phyloP scores from a whole-genome alignment of 2,888 invertebrate species.

The Microplitis deprimator region DNA sequence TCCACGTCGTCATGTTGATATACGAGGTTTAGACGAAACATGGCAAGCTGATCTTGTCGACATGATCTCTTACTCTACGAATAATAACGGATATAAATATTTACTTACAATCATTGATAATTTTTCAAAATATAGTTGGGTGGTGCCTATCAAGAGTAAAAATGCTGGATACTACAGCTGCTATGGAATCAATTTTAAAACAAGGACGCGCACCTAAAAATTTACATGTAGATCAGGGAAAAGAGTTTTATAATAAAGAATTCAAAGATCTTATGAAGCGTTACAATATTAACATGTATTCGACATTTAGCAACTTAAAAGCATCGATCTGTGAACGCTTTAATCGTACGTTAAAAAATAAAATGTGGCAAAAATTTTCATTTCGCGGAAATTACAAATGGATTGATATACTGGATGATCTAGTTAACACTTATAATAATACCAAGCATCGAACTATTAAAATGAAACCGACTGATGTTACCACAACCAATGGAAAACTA shows the following conservation, averaged over 20 bases:
- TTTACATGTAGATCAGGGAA: conserved; percentile 51
- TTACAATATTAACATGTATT: no score
- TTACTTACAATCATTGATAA: conserved; percentile 58
- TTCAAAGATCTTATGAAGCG: no score
- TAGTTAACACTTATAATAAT: no score
- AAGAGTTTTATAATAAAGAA: conserved; percentile 11
- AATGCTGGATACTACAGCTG: conserved; percentile 53
- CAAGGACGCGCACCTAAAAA: conserved; percentile 41
- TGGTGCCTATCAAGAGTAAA: conserved; percentile 62
- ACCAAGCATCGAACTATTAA: no score
- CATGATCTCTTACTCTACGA: conserved; percentile 57
- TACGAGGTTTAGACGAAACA: conserved; percentile 66
- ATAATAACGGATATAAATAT: conserved; percentile 62
- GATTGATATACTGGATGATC: no score
- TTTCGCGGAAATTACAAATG: no score
- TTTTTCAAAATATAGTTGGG: neutral
- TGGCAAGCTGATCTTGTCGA: conserved; percentile 70
- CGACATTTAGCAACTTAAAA: no score
- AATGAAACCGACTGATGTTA: no score
- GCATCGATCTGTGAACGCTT: no score
- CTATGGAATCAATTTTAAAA: conserved; percentile 39
- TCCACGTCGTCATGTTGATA: conserved; percentile 56
- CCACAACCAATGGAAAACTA: no score
- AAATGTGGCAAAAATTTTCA: no score
- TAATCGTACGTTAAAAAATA: no score